Conservation (phyloP, 2,113 vertebrate genomes). For the Gadus macrocephalus region DNA sequence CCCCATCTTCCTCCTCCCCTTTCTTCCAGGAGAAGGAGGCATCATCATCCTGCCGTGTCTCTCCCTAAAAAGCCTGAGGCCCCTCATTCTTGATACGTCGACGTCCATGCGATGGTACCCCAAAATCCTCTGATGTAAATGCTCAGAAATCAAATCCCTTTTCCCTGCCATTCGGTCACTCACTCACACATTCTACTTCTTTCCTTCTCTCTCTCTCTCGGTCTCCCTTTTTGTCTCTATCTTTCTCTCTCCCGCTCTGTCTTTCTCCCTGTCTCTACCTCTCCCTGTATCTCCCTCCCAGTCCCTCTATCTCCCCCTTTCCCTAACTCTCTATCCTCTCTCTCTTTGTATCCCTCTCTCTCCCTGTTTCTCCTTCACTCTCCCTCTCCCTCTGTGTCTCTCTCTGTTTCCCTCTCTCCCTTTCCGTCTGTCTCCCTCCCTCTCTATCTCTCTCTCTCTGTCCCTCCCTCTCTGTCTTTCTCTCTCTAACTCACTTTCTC, state of each 20-base stretch:
- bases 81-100: slow-evolving; percentile 15
- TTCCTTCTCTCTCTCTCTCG: no score
- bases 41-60: slow-evolving; percentile 40
- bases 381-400: no score
- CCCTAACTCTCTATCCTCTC: background rate
- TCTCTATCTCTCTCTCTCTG: no score
- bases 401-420: no score
- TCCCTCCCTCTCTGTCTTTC: no score
- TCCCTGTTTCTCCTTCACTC: no score
- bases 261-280: background rate
- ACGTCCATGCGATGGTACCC: slow-evolving; percentile 74
- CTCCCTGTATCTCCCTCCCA: slow-evolving; percentile 8
- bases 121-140: slow-evolving; percentile 86
- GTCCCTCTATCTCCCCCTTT: slow-evolving; percentile 18
- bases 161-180: no score
- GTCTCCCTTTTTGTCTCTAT: background rate
- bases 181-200: no score
- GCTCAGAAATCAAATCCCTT: no score
- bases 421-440: background rate
- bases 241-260: slow-evolving; percentile 22
- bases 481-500: no score
- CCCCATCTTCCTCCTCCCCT: background rate
- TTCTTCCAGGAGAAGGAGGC: slow-evolving; percentile 25
- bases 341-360: background rate
- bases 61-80: slow-evolving; percentile 34